Conservation (phyloP, 2,113 vertebrate species). For the Caranx melampygus region DNA sequence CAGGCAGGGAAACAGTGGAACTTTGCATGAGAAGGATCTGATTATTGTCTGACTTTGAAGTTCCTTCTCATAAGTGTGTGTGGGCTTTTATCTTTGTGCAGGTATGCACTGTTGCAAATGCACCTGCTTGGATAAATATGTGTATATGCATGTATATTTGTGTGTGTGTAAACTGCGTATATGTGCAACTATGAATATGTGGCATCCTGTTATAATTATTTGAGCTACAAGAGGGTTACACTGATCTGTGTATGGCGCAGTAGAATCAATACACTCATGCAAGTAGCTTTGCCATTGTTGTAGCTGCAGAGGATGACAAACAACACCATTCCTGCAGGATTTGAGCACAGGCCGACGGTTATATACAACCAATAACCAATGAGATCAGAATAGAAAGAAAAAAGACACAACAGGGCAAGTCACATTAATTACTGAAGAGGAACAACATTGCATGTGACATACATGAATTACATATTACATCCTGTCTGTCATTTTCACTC, state of each 20-base stretch:
- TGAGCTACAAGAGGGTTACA: not conserved
- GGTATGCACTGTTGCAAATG: not conserved
- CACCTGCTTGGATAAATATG: slow-evolving; percentile 4
- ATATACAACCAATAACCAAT: not conserved
- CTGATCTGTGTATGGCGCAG: not conserved
- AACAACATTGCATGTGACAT: not conserved
- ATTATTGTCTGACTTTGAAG: slow-evolving; percentile 47
- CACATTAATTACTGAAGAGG: not conserved
- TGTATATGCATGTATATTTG: not conserved
- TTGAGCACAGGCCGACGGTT: not conserved
- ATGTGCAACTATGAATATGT: not conserved
- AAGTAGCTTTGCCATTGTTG: not conserved
- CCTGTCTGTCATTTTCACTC: too few relatives aligned
- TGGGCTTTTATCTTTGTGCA: slow-evolving; percentile 26
- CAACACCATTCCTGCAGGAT: not conserved
- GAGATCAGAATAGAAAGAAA: not conserved
- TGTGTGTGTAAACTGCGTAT: not conserved
- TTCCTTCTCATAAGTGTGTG: slow-evolving; percentile 25
- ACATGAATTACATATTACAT: not conserved
- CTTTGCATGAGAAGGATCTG: slow-evolving; percentile 48
- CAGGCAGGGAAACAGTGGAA: slow-evolving; percentile 48
- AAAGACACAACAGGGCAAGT: not conserved
- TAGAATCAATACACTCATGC: not conserved
- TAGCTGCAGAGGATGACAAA: not conserved
- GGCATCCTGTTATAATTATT: not conserved